Percentiles rank a stretch among this genome's conserved stretches.
These are phyloP conservation scores for Pangasius djambal DNA, from an alignment of 2,797 vertebrate species.

Conservation along the genomic window DNA sequence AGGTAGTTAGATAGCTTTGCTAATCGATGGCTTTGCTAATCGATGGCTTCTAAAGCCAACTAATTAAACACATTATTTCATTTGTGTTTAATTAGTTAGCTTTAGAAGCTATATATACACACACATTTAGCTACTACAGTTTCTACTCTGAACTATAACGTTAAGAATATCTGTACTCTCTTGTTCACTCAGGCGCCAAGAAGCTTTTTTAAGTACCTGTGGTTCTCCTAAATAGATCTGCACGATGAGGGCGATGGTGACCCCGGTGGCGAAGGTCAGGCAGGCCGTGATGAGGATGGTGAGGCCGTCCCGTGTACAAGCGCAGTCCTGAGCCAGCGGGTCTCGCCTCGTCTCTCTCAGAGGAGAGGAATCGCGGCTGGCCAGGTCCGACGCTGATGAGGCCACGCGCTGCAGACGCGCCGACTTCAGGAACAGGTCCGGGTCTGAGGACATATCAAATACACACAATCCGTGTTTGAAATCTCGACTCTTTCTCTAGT, in stretches of 20 bases:
- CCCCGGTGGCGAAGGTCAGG: conserved; percentile 92
- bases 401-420: conserved; percentile 93
- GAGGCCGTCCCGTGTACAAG: conserved; percentile 91
- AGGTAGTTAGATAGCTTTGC: too few relatives aligned
- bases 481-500: not conserved
- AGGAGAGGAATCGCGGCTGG: conserved; percentile 84
- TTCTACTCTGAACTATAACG: not conserved
- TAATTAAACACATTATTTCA: too few relatives aligned
- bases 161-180: not conserved
- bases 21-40: too few relatives aligned
- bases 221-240: conserved; percentile 98
- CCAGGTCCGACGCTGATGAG: conserved; percentile 93
- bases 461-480: not conserved
- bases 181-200: not conserved
- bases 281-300: conserved; percentile 96
- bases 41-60: too few relatives aligned
- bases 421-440: conserved; percentile 92
- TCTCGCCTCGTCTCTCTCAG: conserved; percentile 91
- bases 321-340: conserved; percentile 87
- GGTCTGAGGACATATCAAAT: conserved; percentile 74
- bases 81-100: not conserved
- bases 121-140: not conserved
- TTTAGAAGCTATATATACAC: not conserved
- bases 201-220: conserved; percentile 74
- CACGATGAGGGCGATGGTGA: conserved; percentile 94